Evolutionary conservation across 1,140 invertebrate genomes (phyloP), one percentile per base, ranked within the genome.

Genomic region (Chironomus tepperi): DNA sequence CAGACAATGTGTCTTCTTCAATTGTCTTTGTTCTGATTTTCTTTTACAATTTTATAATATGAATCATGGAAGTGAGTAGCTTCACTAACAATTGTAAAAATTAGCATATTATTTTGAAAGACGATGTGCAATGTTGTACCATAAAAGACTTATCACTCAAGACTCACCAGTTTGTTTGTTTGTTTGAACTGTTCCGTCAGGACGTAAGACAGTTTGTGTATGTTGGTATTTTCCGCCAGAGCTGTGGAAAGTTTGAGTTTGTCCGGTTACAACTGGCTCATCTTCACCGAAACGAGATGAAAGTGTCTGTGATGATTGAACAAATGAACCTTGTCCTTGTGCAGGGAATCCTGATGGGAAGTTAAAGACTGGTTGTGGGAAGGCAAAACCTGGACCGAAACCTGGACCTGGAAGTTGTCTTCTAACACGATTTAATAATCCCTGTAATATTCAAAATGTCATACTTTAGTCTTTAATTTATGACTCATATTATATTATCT

Each of bases 381-480:
- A 70, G 5, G 16, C 65, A 70, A 70, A 21, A 19, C 65, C 65
- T 18, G n/a, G n/a, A n/a, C 65, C 65, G 12, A 70, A 70, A 57
- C 47, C 47, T 70, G 65, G 65, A n/a, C n/a, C n/a, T 70, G 19
- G 65, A 19, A 70, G 5, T 70, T 70, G 65, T 70, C 65, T 70
- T 70, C 65, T 0, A 1, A 70, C 65, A 10, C 65, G 65, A 70
- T 70, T 70, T 19, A 70, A 70, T 18, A 18, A 10, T 70, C 18
- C 65, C 65, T 70, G 19, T 7, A 18, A 19, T 18, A 19, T 19
- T 18, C 7, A 70, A 70, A 8, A 70, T 9, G 19, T 10, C 2
- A 70, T 2, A 70, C 9, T 7, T 19, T 19, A 70, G 7, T 12
- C 47, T 8, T 21, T 7, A 9, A 19, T 70, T 16, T 7, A 8